These are phyloP conservation scores for Caerostris darwini DNA, from an alignment of 1,140 invertebrate species.

Conservation along the genomic window DNA sequence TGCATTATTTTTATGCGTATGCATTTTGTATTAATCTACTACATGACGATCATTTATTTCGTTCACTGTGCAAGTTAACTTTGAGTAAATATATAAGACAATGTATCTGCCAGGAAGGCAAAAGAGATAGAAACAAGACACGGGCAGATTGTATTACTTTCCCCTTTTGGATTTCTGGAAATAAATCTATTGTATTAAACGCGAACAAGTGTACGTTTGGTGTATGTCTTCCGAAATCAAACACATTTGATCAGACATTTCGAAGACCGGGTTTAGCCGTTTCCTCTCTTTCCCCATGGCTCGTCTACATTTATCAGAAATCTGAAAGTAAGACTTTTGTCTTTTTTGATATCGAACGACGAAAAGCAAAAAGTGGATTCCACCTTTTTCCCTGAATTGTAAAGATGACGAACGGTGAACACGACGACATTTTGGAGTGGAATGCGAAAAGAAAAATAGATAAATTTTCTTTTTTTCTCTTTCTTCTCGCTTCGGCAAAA, in stretches of 20 bases:
- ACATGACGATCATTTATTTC: neutral
- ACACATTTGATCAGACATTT: slow-evolving; percentile 2
- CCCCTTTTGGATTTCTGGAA: neutral
- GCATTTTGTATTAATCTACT: too few species aligned
- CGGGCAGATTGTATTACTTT: neutral
- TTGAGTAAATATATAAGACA: slow-evolving; percentile 1
- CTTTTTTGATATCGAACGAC: too few species aligned
- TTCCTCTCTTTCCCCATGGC: neutral
- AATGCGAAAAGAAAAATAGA: slow-evolving; percentile 22
- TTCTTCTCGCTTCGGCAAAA: neutral
- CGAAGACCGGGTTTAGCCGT: neutral
- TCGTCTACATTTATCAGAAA: slow-evolving; percentile 36
- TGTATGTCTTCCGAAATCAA: neutral
- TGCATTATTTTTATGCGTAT: too few species aligned
- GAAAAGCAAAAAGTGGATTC: too few species aligned
- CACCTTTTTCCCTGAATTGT: neutral
- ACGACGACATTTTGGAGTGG: slow-evolving; percentile 17
- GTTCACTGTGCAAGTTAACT: neutral
- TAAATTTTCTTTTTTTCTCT: neutral
- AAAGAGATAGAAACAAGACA: neutral
- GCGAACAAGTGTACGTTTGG: neutral
- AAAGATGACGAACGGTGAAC: slow-evolving; percentile 20
- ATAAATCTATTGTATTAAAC: slow-evolving; percentile 33
- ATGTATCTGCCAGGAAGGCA: neutral
- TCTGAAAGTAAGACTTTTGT: neutral